Base-by-base conservation (phyloP, 2,113 vertebrate genomes). In the Dasypus novemcinctus region DNA sequence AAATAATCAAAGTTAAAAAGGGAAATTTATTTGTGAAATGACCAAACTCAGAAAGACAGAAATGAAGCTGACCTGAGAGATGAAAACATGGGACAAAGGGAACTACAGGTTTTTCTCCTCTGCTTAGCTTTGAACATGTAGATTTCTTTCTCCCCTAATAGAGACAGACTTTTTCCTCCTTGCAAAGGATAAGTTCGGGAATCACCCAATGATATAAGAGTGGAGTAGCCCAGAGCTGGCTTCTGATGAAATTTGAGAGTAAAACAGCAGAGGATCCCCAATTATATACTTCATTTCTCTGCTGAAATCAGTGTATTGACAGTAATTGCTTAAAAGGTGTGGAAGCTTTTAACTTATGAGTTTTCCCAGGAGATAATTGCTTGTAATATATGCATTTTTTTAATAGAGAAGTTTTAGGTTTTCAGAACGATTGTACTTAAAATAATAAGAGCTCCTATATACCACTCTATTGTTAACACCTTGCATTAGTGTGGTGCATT, bases 191-290 rank as follows among this genome's bases (percentile, higher is more conserved):
- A 84, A 63, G 1, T 15, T 41, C 0, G 20, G 2, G 59, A 49
- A 52, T 5, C 2, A 18, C 0, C 1, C 29, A 68, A 43, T 52
- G 15, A 7, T 4, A 49, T 52, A 59, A 91, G 13, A 80, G 0
- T 18, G 4, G 2, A 41, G 13, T 1, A n/a, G 20, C 6, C 3
- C 11, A 76, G 43, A n/a, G 0, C 4, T 36, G 2, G 1, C 15
- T 14, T 93, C 59, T 46, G 12, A 27, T 91, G 20, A 91, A 76
- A 76, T 25, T 0, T 49, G 15, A 68, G 4, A 66, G 7, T 41
- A 54, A 81, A 86, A 54, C 59, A 3, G 31, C 46, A 80, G 36
- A 74, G 21, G 1, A 76, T 64, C 3, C 17, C 9, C 94, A 27
- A 9, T 46, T 83, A 41, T 4, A n/a, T 74, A 11, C 31, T 91